phyloP scores from a whole-genome alignment of 2,888 invertebrate genomes.

The Tipula helvola region DNA sequence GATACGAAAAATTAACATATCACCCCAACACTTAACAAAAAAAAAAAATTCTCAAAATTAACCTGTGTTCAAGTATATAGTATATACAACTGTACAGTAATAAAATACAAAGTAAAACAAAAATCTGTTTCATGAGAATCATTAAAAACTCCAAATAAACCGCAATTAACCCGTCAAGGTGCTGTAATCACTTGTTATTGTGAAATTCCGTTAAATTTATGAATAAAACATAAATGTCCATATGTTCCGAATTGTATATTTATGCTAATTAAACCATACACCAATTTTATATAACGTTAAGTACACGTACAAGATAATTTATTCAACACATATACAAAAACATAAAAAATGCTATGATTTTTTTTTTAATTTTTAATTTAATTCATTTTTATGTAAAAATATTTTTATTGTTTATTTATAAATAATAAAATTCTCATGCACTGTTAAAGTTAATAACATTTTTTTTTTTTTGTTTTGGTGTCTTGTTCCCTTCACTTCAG shows the following conservation, averaged over 20 bases:
- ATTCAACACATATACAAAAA: not conserved
- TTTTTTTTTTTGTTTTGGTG: not conserved
- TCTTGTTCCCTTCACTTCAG: not conserved
- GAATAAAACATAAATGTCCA: not conserved
- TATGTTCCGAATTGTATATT: not conserved
- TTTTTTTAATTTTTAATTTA: not conserved
- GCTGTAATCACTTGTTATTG: not conserved
- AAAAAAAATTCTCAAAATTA: not conserved
- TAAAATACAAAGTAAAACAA: not conserved
- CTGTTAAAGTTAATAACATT: not conserved
- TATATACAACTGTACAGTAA: not conserved
- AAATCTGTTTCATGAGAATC: not conserved
- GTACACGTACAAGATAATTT: not conserved
- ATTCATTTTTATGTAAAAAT: not conserved
- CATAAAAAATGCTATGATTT: not conserved
- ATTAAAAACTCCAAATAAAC: not conserved
- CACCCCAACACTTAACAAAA: not conserved
- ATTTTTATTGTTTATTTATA: not conserved
- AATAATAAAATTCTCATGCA: not conserved
- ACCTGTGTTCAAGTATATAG: not conserved
- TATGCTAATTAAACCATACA: not conserved
- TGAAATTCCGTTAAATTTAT: not conserved
- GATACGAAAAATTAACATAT: not conserved
- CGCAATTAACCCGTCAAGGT: not conserved
- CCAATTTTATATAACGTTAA: not conserved